phyloP scores from a whole-genome alignment of 2,797 vertebrate species.

The Hippopotamyrus pictus region DNA sequence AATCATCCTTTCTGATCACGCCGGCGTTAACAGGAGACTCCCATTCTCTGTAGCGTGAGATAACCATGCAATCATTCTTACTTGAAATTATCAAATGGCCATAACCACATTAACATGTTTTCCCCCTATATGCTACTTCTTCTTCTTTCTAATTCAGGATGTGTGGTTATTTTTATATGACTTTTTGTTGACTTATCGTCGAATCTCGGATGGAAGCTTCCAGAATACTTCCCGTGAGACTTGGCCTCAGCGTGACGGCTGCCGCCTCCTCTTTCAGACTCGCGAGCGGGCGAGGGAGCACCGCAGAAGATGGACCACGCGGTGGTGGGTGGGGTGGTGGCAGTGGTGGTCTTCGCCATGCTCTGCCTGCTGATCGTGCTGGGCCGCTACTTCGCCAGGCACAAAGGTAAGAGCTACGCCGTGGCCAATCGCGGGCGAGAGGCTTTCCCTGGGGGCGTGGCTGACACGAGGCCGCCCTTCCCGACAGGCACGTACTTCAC shows the following conservation, averaged over 20 bases:
- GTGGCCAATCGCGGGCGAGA: background rate
- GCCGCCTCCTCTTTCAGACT: conserved; percentile 68
- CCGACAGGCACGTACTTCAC: conserved; percentile 96
- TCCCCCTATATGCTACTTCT: background rate
- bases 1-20: background rate
- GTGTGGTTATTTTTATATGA: background rate
- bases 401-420: conserved; percentile 78
- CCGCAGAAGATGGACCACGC: conserved; percentile 91
- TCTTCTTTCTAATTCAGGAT: background rate
- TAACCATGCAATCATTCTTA: background rate
- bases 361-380: conserved; percentile 95
- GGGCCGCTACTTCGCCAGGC: conserved; percentile 96
- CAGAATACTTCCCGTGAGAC: background rate
- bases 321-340: conserved; percentile 94
- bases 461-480: background rate
- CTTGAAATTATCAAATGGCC: background rate
- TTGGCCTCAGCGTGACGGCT: background rate
- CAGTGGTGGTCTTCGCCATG: conserved; percentile 96
- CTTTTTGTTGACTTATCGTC: background rate
- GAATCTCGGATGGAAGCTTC: background rate
- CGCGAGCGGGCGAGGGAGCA: conserved; percentile 82
- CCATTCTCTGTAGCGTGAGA: background rate
- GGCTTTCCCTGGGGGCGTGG: background rate
- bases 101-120: background rate
- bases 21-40: background rate